phyloP scores from a whole-genome alignment of 2,113 vertebrate genomes.

The Ranitomeya imitator region DNA sequence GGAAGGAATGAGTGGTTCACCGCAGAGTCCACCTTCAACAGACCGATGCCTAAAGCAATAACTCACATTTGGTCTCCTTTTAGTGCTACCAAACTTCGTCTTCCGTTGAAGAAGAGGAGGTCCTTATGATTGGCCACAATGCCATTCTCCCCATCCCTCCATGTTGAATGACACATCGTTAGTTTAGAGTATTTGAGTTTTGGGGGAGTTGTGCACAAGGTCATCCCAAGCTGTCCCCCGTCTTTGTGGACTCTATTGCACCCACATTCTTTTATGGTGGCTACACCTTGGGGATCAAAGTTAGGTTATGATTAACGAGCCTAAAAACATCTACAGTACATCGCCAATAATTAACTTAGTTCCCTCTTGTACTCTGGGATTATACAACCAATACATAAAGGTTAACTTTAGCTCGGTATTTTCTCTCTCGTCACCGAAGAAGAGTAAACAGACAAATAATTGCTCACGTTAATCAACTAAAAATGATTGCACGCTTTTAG shows the following conservation, averaged over 20 bases:
- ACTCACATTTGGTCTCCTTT: neutral
- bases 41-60: too few relatives aligned
- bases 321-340: too few relatives aligned
- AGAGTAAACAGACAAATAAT: slow-evolving; percentile 23
- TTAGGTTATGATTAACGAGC: neutral
- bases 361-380: neutral
- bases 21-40: too few relatives aligned
- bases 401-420: neutral
- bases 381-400: neutral
- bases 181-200: neutral
- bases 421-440: neutral
- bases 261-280: neutral
- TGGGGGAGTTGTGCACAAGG: neutral
- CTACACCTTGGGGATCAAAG: neutral
- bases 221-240: neutral
- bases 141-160: neutral
- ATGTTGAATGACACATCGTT: neutral
- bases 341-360: neutral
- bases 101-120: neutral
- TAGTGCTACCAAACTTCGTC: neutral
- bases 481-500: slow-evolving; percentile 8
- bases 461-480: slow-evolving; percentile 7
- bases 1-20: too few relatives aligned
- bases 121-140: neutral
- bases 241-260: neutral